A percentile compares a stretch with the other conserved stretches of the same genome.
Conservation (phyloP, 2,113 vertebrate species). For the Irena cyanogastra region DNA sequence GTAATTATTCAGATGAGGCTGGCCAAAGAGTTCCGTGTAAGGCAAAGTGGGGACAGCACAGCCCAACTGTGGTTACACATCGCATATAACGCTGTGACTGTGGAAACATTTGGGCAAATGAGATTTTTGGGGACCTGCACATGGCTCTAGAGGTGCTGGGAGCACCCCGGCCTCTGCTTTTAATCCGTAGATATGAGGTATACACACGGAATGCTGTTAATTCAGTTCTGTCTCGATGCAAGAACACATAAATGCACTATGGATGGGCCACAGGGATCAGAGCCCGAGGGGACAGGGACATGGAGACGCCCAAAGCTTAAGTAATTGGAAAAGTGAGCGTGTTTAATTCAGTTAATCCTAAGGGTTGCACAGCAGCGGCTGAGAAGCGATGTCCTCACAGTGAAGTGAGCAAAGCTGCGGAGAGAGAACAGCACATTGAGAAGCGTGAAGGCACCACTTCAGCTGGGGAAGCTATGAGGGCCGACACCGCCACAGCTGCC, state of each 20-base stretch:
- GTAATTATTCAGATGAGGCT: background rate
- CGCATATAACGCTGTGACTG: fast-evolving
- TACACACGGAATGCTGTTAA: fast-evolving
- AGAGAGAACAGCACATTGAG: background rate
- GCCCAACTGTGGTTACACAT: fast-evolving
- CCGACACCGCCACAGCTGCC: background rate
- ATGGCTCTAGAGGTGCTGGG: background rate
- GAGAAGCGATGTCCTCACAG: background rate
- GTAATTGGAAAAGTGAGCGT: background rate
- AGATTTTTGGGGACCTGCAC: background rate
- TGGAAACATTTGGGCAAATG: background rate
- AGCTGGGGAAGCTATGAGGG: background rate
- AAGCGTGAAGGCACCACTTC: background rate
- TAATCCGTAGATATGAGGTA: fast-evolving
- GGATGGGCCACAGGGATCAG: fast-evolving
- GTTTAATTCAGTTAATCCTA: background rate
- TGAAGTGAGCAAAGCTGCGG: background rate
- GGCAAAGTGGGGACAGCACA: fast-evolving
- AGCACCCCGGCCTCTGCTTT: background rate
- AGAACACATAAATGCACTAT: fast-evolving
- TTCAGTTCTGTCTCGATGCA: background rate
- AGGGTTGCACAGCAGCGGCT: background rate
- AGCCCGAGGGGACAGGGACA: fast-evolving
- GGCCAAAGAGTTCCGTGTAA: background rate
- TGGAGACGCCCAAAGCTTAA: background rate